Base-by-base conservation (phyloP, 2,113 vertebrate species). In the Bubo scandiacus region DNA sequence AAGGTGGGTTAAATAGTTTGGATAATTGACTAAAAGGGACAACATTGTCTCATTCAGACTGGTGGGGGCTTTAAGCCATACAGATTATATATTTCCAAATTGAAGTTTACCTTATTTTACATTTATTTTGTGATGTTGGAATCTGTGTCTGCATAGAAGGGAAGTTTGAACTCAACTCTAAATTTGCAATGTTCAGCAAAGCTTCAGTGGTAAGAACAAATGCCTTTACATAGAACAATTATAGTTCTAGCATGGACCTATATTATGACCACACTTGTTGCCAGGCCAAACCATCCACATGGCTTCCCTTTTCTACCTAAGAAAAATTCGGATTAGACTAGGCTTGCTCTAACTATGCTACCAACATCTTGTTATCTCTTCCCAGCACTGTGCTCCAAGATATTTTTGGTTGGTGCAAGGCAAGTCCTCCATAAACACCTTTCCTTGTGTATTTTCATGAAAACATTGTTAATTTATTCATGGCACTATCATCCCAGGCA, bases 391-490 rank as follows among this genome's bases (percentile, higher is more conserved):
- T 62, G 45, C 12, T 90, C 51, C 51, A 40, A 47, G 63, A 13
- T 80, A 66, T 66, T 86, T 90, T 90, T 3, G 1, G 17, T 13
- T 90, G 65, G 34, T 78, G 63, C 38, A 68, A 81, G 19, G 30
- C 66, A 80, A 92, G 61, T 65, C 85, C 49, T 62, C 88, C 42
- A 73, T 32, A 83, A 90, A 54, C 51, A 85, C 79, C 45, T 96
- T 85, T 85, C 30, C 67, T 62, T 27, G 32, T 58, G 27, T 32
- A 66, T 73, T 85, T 89, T 85, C 87, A 66, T 43, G 36, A 73
- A 89, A 87, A 88, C 3, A 7, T 61, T 92, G 81, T 85, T 81
- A 94, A 94, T 96, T 94, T 96, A 94, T 92, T 95, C 95, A 94
- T 74, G 85, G 82, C 92, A 90, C 81, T 29, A 95, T 75, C 89